Conservation (phyloP, 1,140 invertebrate genomes). For the Heliothis virescens region DNA sequence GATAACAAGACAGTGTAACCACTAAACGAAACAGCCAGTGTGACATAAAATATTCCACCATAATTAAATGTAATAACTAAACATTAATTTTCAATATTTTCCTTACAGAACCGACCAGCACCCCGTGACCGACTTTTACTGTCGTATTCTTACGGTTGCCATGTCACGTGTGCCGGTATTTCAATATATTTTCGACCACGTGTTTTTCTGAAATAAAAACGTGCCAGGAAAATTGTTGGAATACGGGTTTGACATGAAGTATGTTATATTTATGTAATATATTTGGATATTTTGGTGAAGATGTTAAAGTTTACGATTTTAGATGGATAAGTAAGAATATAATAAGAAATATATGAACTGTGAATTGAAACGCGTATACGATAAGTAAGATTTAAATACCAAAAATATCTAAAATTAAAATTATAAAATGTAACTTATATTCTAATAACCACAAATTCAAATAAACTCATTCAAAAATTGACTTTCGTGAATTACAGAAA, state of each 20-base stretch:
- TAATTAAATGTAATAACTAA: too few relatives aligned
- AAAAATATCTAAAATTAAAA: too few relatives aligned
- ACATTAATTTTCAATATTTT: not conserved
- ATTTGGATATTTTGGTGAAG: not conserved
- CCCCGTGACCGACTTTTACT: not conserved
- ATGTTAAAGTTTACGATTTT: not conserved
- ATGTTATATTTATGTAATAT: slow-evolving; percentile 33
- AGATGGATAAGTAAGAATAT: not conserved
- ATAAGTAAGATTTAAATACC: too few relatives aligned
- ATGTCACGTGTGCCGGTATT: slow-evolving; percentile 45
- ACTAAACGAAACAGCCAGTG: too few relatives aligned
- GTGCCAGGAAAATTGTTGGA: slow-evolving; percentile 38
- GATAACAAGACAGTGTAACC: too few relatives aligned
- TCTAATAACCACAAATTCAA: too few relatives aligned
- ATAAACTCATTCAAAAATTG: too few relatives aligned
- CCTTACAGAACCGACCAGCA: not conserved
- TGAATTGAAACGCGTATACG: not conserved
- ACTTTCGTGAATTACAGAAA: not conserved
- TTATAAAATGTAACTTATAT: too few relatives aligned
- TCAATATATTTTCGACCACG: slow-evolving; percentile 47
- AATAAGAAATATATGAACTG: too few relatives aligned
- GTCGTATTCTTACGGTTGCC: not conserved
- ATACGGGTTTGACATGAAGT: not conserved
- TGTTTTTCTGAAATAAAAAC: slow-evolving; percentile 41
- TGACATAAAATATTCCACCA: too few relatives aligned